These are phyloP conservation scores for Oikopleura vanhoeffeni DNA, from an alignment of 23 tunicate species.

Conservation along the genomic window DNA sequence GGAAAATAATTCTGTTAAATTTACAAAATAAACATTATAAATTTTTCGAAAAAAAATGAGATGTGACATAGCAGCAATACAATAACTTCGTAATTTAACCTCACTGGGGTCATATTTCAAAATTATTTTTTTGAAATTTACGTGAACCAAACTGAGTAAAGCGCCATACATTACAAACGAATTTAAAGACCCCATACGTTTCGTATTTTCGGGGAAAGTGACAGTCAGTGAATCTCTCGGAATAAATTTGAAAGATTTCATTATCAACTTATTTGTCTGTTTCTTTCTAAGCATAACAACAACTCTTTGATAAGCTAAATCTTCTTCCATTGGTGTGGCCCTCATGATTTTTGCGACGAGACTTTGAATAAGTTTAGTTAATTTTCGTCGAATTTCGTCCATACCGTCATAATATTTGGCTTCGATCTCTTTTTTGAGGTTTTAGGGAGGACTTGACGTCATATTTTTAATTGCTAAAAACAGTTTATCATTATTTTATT, in stretches of 20 bases:
- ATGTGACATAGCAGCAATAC: no score
- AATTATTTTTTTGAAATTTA: background rate
- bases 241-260: background rate
- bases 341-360: background rate
- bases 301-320: background rate
- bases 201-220: background rate
- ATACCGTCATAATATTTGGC: background rate
- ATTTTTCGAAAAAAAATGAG: no score
- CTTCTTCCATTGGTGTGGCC: background rate
- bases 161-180: background rate
- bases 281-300: background rate
- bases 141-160: background rate
- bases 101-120: background rate
- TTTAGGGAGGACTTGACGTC: no score
- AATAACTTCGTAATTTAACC: no score
- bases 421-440: background rate
- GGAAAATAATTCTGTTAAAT: no score
- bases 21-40: no score
- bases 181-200: constrained; percentile 3
- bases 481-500: no score
- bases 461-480: no score
- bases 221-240: background rate
- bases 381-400: background rate
- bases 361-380: background rate
- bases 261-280: background rate